Conservation (phyloP, 2,797 vertebrate genomes). For the Pseudopleuronectes americanus region DNA sequence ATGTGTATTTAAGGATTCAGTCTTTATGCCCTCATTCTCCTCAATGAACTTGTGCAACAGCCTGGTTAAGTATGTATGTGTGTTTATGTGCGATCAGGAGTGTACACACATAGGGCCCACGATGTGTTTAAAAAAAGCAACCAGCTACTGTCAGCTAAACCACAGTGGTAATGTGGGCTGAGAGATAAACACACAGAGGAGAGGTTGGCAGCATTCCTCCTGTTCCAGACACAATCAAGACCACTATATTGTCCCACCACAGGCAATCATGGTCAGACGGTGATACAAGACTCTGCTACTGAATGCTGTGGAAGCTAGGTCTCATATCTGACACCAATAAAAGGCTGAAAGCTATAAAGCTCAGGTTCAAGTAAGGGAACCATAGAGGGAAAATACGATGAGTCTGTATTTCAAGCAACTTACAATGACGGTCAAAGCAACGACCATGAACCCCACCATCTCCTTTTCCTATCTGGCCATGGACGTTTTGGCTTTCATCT, state of each 20-base stretch:
- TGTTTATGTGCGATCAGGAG: background rate
- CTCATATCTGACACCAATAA: conserved; percentile 18
- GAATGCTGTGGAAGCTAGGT: conserved; percentile 23
- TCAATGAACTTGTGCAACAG: conserved; percentile 28
- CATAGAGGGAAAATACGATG: background rate
- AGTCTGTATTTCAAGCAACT: no score
- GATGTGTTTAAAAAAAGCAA: conserved; percentile 60
- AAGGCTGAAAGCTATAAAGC: conserved; percentile 9
- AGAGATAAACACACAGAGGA: conserved; percentile 67
- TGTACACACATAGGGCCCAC: conserved; percentile 28
- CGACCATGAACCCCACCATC: no score
- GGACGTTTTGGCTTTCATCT: no score
- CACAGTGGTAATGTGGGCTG: conserved; percentile 63
- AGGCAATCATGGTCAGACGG: conserved; percentile 68
- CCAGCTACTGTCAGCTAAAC: conserved; percentile 49
- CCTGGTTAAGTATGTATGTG: background rate
- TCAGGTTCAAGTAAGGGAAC: conserved; percentile 21
- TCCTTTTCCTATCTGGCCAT: no score
- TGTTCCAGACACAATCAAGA: conserved; percentile 71
- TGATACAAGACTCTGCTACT: conserved; percentile 31
- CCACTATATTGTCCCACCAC: conserved; percentile 55
- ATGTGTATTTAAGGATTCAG: background rate
- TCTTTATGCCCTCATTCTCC: conserved; percentile 1
- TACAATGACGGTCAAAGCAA: no score
- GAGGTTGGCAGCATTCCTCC: conserved; percentile 66